Base-by-base conservation (phyloP, 2,888 invertebrate genomes). In the Atethmia centrago region DNA sequence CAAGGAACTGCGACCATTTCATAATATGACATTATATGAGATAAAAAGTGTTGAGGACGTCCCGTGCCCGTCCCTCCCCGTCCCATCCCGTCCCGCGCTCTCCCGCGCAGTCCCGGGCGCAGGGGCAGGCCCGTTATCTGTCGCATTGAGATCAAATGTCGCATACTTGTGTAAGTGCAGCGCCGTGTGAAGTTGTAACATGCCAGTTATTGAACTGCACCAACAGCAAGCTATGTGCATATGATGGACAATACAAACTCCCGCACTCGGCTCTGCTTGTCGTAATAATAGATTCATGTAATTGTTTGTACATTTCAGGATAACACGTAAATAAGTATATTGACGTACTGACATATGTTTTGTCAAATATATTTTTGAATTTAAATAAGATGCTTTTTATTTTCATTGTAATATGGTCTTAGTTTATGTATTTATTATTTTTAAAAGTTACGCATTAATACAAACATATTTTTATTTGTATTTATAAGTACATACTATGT, bases 1-100 rank as follows among this genome's bases (percentile, higher is more conserved):
- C 65, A 47, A 79, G 85, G 75, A 83, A 80, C 72, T 76, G 67
- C 72, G 47, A 76, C 63, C 64, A 80, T 86, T 83, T 79, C 75
- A 86, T 85, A 79, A 86, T 70, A 83, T 70, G 69, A 72, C 66
- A 76, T 64, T 58, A 74, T 67, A 45, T 61, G 55, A 21, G 16
- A 55, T 67, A 82, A 82, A 82, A 82, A 82, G 45, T 56, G 28
- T 40, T 19, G 67, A 67, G 66, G 76, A 82, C 72, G 64, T 80
- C 80, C 84, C 84, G 71, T 69, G 61, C 36, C 53, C 42, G 10
- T 2, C 47, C 49, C 59, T n/a, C n/a, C 21, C 28, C 10, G 16
- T 10, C 51, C 45, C 61, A 45, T 12, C 59, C 42, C 45, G 16
- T 9, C 47, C 21, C 42, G 25, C 70, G n/a, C 45, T n/a, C 12